Base-by-base conservation (phyloP, 2,113 vertebrate species). In the Gadus chalcogrammus region DNA sequence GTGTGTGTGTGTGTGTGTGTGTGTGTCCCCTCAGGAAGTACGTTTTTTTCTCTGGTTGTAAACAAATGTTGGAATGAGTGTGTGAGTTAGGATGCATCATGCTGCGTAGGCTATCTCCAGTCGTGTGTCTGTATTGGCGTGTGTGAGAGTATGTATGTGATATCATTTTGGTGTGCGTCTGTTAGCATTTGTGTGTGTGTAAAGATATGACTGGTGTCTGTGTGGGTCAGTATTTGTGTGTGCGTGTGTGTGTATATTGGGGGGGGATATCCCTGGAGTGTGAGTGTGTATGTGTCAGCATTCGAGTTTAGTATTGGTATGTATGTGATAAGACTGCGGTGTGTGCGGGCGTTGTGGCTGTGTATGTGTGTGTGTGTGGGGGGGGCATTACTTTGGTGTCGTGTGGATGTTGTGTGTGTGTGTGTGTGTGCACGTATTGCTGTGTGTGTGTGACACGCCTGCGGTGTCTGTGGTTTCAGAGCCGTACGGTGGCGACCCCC, bases 401-500 rank as follows among this genome's bases (percentile, higher is more conserved):
- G 53, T 55, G 53, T 55, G 53, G 16, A 55, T 55, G 53, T 16
- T 69, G 20, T 15, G 18, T 42, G 53, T 27, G 16, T 67, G 48
- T 15, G 11, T 52, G 17, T 63, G 31, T 75, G 42, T 71, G 15
- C 11, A 12, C 11, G 59, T 20, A 17, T 64, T 24, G 31, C 6
- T 65, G 55, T 17, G 55, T 58, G 55, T 58, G 55, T 58, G n/a
- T 58, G 55, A n/a, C 72, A 77, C 73, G 64, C 71, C 68, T 70
- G 64, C 63, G 58, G 69, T 88, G 85, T 86, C 75, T 91, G 84
- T 89, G 78, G 78, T 85, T 91, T 9, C 90, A 99, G 97, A 99
- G 98, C 84, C 94, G 97, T 69, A 98, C 97, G 0, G 97, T 99
- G 78, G 97, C 97, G 69, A 99, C 97, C 12, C 97, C 97, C 38